Conservation (phyloP, 2,797 vertebrate genomes). For the Phaenicophaeus curvirostris region DNA sequence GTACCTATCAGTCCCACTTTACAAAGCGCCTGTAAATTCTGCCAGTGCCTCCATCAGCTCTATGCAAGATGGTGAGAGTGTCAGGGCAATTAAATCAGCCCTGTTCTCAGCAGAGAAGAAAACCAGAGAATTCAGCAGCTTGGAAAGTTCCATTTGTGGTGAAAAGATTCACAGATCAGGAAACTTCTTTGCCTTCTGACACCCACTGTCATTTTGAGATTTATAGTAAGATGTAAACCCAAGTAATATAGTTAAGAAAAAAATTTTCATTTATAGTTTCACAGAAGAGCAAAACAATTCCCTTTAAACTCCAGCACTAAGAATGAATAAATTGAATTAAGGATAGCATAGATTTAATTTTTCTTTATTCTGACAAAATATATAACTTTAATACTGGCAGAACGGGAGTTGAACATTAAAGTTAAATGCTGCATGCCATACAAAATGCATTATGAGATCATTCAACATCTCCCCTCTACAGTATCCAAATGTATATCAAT, state of each 20-base stretch:
- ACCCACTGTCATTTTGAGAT: neutral
- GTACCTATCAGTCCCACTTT: neutral
- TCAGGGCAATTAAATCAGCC: no score
- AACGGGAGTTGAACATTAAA: neutral
- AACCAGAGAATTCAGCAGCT: neutral
- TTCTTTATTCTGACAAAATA: constrained; percentile 1
- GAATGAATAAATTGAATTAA: neutral
- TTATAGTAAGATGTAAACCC: neutral
- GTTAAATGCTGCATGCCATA: neutral
- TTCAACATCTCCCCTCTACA: neutral
- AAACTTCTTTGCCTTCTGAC: neutral
- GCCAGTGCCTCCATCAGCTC: neutral
- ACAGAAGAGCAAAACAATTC: neutral
- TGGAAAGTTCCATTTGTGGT: neutral
- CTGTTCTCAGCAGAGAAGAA: neutral
- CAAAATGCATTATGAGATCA: neutral
- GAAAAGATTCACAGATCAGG: neutral
- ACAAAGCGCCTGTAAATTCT: neutral
- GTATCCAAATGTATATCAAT: neutral
- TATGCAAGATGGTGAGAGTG: neutral
- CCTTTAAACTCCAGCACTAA: neutral
- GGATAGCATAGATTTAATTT: neutral
- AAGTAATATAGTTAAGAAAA: neutral
- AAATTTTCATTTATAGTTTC: neutral
- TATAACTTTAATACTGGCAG: neutral